phyloP scores from a whole-genome alignment of 2,797 vertebrate species.

The Hydrophis major region DNA sequence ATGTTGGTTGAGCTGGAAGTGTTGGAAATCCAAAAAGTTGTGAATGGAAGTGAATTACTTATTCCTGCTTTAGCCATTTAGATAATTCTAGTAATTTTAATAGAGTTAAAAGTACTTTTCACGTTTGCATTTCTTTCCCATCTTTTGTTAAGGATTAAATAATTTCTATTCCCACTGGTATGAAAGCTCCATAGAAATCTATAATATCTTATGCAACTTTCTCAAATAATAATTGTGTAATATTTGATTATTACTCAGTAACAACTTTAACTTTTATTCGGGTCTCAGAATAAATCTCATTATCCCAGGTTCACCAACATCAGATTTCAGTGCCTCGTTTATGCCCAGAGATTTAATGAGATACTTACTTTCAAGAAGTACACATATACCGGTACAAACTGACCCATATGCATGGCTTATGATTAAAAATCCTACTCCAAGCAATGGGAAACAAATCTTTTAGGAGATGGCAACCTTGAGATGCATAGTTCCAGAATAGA shows the following conservation, averaged over 20 bases:
- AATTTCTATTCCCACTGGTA: not conserved
- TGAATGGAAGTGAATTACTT: not conserved
- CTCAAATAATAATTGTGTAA: not conserved
- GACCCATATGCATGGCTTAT: not conserved
- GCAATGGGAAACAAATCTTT: not conserved
- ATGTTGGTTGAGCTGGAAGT: not conserved
- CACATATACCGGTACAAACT: not conserved
- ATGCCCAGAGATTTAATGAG: not conserved
- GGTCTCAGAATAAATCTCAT: not conserved
- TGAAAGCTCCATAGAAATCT: not conserved
- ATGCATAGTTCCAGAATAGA: not conserved
- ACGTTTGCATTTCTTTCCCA: not conserved
- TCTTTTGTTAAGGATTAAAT: not conserved
- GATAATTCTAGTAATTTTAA: not conserved
- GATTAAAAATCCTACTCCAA: not conserved
- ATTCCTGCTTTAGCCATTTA: not conserved
- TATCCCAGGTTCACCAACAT: not conserved
- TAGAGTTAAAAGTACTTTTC: not conserved
- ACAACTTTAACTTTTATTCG: not conserved
- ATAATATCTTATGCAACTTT: not conserved
- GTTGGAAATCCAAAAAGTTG: not conserved
- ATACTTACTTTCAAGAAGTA: not conserved
- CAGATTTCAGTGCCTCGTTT: not conserved
- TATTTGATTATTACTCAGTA: not conserved
- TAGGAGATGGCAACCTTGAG: not conserved